Base-by-base conservation (phyloP, 1,140 invertebrate genomes). In the Diabrotica virgifera region DNA sequence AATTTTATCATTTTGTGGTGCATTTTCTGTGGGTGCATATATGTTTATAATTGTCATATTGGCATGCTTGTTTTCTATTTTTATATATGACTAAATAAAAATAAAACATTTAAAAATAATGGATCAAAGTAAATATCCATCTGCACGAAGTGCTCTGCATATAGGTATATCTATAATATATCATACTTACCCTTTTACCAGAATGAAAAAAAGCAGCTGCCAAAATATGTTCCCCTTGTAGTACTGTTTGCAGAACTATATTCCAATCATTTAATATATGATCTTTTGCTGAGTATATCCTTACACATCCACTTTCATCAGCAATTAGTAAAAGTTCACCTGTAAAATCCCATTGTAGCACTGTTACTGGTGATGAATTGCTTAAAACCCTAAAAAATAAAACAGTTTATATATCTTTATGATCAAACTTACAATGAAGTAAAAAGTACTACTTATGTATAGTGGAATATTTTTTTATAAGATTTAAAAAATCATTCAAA, bases 241-340 rank as follows among this genome's bases (percentile, higher is more conserved):
- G 86, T 57, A 70, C 68, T 35, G 76, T 71, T 68, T 77, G 68
- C 7, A 74, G 62, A 13, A 71, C 63, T 46, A 78, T 52, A 50
- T 76, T 78, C 91, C 93, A 96, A n/a, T 92, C 87, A 77, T 93
- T 94, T 0, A 95, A 80, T 36, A 93, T 78, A 76, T 91, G 86
- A 65, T 94, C 91, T 71, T 87, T 88, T 63, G 90, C 87, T 65
- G 83, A 86, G 83, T 87, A 95, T 12, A 96, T 84, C 63, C 89
- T 87, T 0, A 94, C 86, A 64, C 85, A 85, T 3, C 93, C 94
- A 52, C 82, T 85, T 52, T 86, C 84, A 70, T 91, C 92, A 0
- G 86, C 91, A 0, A 94, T 81, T 0, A 95, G 81, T 1, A 96
- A 75, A 67, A 91, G 86, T 57, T 90, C 88, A 6, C 93, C 93